Base-by-base conservation (phyloP, 2,113 vertebrate species). In the Lasiurus cinereus region DNA sequence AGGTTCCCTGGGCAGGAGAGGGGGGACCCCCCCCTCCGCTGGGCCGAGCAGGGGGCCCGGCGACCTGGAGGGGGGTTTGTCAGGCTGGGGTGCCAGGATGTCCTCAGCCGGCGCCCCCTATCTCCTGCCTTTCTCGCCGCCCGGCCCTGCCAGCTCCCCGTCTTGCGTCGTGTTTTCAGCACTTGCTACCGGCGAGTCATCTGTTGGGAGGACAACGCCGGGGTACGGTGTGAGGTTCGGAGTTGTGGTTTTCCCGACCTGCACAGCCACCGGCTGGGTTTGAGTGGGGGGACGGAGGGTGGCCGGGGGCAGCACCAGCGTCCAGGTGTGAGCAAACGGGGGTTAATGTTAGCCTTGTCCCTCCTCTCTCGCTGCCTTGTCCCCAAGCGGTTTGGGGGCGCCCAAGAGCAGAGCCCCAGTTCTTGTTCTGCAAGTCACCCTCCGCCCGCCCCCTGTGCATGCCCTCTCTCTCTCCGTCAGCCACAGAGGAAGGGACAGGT, bases 361-460 rank as follows among this genome's bases (percentile, higher is more conserved):
- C 52, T 92, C 21, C 67, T 78, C 93, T 39, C 39, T 77, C 86
- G 50, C 79, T 46, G 83, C 89, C 93, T 97, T 96, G 97, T 98
- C 97, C 96, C 90, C 97, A 97, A 93, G 95, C 95, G 96, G 96
- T 95, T 79, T 88, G 85, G 88, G 95, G 93, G 91, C 88, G 50
- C 69, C 94, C 64, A 59, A 39, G 76, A 66, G 0, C 27, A 69
- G 24, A 76, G 92, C 56, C 59, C 59, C 89, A 1, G 29, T 83
- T 46, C 8, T 11, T 6, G 90, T 79, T 80, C 78, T 85, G 15
- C 31, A 16, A 3, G 29, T 16, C 39, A 21, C 1, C 70, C 77
- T 93, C 66, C 8, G 86, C 33, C 78, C 36, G 46, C n/a, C 39
- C 29, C 19, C 66, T 82, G 13, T 8, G 24, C 2, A 8, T 11